A percentile compares a stretch with the other conserved stretches of the same genome.
Conservation (phyloP, 2,797 vertebrate genomes). For the Numenius phaeopus region DNA sequence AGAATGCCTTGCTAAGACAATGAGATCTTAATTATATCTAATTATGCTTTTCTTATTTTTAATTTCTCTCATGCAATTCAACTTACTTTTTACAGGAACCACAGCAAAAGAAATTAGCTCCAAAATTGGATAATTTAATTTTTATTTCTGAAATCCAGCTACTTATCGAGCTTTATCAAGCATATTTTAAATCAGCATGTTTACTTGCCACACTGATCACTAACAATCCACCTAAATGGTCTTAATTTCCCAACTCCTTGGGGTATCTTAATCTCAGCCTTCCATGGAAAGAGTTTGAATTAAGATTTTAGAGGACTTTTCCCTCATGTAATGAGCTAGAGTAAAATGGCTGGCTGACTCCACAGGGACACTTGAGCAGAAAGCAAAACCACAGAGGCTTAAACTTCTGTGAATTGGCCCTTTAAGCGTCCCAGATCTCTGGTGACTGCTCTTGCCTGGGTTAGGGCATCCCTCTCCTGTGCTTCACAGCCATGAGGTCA, state of each 20-base stretch:
- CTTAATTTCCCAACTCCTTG: neutral
- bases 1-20: neutral
- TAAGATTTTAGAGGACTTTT: neutral
- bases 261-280: neutral
- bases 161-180: neutral
- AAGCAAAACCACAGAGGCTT: neutral
- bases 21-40: neutral
- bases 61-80: neutral
- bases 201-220: neutral
- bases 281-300: neutral
- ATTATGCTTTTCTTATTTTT: neutral
- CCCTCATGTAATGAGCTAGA: neutral
- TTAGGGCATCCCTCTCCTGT: neutral
- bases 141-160: neutral
- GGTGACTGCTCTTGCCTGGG: neutral
- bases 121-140: neutral
- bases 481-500: neutral
- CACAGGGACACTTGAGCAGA: neutral
- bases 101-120: neutral
- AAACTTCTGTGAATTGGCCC: neutral
- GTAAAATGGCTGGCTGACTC: neutral
- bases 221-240: neutral
- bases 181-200: neutral
- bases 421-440: neutral
- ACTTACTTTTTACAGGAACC: neutral